Evolutionary conservation across 2,888 invertebrate genomes (phyloP).

Genomic region (Creontiades dilutus): DNA sequence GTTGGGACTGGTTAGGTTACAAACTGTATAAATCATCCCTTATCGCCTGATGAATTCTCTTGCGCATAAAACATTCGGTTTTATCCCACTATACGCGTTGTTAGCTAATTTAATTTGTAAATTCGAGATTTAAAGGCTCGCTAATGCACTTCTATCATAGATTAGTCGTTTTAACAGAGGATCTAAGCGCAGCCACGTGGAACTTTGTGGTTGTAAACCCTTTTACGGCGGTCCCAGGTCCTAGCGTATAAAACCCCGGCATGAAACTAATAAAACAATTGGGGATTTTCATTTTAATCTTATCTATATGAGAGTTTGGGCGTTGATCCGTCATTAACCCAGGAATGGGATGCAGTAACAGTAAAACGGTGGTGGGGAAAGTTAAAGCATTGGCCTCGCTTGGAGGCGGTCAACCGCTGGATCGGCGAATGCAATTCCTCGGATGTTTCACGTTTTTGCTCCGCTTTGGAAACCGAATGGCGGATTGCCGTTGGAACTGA

Average conservation of each 20-base stretch:
- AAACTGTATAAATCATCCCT: too few relatives aligned
- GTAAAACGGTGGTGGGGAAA: not conserved
- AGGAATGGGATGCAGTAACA: slow-evolving; percentile 14
- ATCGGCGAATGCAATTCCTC: not conserved
- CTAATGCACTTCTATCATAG: not conserved
- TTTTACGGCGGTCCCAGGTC: not conserved
- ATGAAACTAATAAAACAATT: slow-evolving; percentile 15
- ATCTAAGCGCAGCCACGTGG: slow-evolving; percentile 1
- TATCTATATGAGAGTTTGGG: slow-evolving; percentile 7
- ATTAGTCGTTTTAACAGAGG: not conserved
- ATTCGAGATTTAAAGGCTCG: not conserved
- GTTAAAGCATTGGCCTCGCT: not conserved
- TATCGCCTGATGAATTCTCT: too few relatives aligned
- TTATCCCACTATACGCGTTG: not conserved
- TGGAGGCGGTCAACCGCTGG: not conserved
- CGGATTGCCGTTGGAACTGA: too few relatives aligned
- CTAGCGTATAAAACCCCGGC: slow-evolving; percentile 19
- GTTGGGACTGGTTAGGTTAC: too few relatives aligned
- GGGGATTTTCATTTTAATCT: slow-evolving; percentile 31
- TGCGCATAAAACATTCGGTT: not conserved
- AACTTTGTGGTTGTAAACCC: not conserved
- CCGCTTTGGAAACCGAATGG: not conserved
- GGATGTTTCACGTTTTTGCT: not conserved
- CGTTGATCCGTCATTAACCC: slow-evolving; percentile 22
- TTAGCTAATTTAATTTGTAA: not conserved